phyloP scores from a whole-genome alignment of 2,888 invertebrate species.

The Hirtodrosophila alboralis region DNA sequence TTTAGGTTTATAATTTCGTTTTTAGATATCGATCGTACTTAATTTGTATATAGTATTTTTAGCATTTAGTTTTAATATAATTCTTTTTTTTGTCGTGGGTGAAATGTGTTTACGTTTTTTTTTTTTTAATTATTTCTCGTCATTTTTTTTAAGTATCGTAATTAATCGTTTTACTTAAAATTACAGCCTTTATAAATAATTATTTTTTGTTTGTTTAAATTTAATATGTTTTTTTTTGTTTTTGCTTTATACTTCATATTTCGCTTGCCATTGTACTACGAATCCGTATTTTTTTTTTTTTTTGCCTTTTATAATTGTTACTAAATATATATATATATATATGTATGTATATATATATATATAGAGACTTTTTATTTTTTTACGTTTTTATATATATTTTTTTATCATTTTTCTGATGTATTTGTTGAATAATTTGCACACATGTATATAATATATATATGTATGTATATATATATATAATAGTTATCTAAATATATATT shows the following conservation, averaged over 20 bases:
- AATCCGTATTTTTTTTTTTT: conserved; percentile 57
- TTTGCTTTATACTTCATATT: conserved; percentile 75
- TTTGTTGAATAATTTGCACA: conserved; percentile 78
- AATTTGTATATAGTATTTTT: conserved; percentile 69
- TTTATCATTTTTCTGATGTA: conserved; percentile 45
- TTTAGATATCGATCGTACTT: conserved; percentile 78
- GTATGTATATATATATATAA: conserved; percentile 66
- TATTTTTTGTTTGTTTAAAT: conserved; percentile 58
- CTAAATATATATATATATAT: conserved; percentile 65
- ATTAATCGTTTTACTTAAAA: conserved; percentile 81
- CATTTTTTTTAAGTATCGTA: conserved; percentile 51
- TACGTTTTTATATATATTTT: too few species aligned
- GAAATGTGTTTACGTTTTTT: conserved; percentile 72
- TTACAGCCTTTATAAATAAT: conserved; percentile 84
- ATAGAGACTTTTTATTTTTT: conserved; percentile 52
- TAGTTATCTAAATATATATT: conserved; percentile 78
- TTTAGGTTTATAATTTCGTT: conserved; percentile 71
- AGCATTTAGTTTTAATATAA: conserved; percentile 70
- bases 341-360: too few species aligned
- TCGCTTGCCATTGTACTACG: conserved; percentile 81
- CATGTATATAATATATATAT: conserved; percentile 67
- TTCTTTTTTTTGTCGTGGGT: conserved; percentile 66
- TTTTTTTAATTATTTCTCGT: conserved; percentile 41
- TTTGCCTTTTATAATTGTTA: conserved; percentile 59
- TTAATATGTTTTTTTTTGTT: conserved; percentile 63